These are phyloP conservation scores for Microtus ochrogaster DNA, from an alignment of 2,113 vertebrate genomes.

Conservation along the genomic window DNA sequence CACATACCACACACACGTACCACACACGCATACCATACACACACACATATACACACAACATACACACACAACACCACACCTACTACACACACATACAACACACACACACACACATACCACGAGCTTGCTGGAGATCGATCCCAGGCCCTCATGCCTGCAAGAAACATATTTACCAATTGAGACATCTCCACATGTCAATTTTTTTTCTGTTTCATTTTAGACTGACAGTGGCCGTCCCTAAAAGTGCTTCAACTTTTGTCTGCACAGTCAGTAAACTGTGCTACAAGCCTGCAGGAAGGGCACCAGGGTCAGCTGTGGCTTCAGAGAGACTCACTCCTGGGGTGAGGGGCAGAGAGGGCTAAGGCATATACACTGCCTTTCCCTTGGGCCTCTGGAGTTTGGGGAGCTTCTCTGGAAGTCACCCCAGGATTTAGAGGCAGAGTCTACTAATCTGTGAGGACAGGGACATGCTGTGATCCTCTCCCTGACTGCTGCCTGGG, in stretches of 20 bases:
- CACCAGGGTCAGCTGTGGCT: background rate
- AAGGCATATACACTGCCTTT: slow-evolving; percentile 72
- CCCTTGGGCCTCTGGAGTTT: slow-evolving; percentile 40
- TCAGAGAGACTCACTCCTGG: background rate
- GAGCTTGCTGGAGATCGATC: background rate
- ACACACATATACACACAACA: too few species aligned
- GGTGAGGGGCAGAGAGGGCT: background rate
- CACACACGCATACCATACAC: too few species aligned
- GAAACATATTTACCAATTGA: background rate
- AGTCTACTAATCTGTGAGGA: slow-evolving; percentile 86
- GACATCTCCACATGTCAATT: background rate
- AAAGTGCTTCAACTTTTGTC: background rate
- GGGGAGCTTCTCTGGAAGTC: slow-evolving; percentile 82
- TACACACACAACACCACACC: too few species aligned
- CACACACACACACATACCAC: too few species aligned
- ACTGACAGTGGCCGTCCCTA: background rate
- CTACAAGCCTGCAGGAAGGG: background rate
- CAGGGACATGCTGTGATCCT: slow-evolving; percentile 74
- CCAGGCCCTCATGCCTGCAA: background rate
- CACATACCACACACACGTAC: too few species aligned
- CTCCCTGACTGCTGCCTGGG: background rate
- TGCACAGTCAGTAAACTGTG: background rate
- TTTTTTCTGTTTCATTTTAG: background rate
- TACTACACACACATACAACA: too few species aligned
- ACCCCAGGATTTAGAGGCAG: slow-evolving; percentile 84